These are phyloP conservation scores for Amniataba percoides DNA, from an alignment of 2,797 vertebrate genomes.

Conservation along the genomic window DNA sequence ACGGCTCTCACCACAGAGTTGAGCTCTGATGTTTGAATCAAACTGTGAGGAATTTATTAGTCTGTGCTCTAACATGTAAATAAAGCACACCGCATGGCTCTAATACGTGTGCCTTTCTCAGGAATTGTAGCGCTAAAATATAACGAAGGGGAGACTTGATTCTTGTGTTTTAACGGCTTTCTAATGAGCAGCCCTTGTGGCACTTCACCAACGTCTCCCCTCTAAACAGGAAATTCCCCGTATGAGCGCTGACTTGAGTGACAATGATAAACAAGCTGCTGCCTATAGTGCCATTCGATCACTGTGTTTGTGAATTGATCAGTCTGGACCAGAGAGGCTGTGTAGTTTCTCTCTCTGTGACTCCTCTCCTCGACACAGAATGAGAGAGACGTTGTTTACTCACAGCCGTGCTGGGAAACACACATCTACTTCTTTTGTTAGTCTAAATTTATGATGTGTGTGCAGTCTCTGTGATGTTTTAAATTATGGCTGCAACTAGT, in stretches of 20 bases:
- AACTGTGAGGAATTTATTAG: background rate
- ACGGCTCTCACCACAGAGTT: constrained; percentile 18
- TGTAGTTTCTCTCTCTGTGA: constrained; percentile 51
- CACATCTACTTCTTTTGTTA: constrained; percentile 12
- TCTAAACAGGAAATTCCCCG: constrained; percentile 57
- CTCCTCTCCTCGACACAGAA: constrained; percentile 44
- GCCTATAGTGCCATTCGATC: constrained; percentile 69
- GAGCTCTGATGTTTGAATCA: constrained; percentile 18
- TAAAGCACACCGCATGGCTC: background rate
- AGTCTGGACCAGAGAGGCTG: constrained; percentile 61
- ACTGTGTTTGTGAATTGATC: constrained; percentile 71
- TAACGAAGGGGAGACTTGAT: background rate
- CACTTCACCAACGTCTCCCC: constrained; percentile 30
- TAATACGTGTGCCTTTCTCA: background rate
- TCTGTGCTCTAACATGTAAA: background rate
- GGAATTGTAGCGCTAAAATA: background rate
- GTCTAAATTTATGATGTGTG: constrained; percentile 11
- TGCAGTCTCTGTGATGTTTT: constrained; percentile 4
- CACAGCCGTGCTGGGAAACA: constrained; percentile 18
- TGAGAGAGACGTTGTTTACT: constrained; percentile 37
- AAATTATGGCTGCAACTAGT: background rate
- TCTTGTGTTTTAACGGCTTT: constrained; percentile 14
- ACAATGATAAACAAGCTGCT: constrained; percentile 68
- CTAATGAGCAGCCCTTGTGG: constrained; percentile 19
- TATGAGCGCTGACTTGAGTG: constrained; percentile 47